These are phyloP conservation scores for Discoglossus pictus DNA, from an alignment of 2,797 vertebrate genomes.

Conservation along the genomic window DNA sequence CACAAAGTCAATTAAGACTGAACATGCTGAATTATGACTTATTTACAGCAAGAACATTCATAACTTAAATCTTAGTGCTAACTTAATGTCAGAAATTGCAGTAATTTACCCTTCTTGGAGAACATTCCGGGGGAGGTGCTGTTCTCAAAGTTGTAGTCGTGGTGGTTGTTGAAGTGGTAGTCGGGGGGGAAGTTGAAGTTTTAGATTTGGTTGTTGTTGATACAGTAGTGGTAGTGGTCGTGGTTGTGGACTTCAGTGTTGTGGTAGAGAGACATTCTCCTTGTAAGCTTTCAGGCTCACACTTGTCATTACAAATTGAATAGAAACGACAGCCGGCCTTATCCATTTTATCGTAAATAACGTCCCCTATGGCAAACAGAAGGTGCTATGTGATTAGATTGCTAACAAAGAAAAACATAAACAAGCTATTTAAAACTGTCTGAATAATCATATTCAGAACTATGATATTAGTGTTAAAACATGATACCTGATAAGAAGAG, in stretches of 20 bases:
- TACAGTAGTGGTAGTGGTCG: background rate
- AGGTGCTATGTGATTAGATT: no score
- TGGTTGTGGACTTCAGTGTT: background rate
- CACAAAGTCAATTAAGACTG: no score
- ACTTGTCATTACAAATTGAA: conserved; percentile 66
- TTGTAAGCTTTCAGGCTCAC: conserved; percentile 57
- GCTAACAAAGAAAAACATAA: accelerated
- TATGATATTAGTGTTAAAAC: no score
- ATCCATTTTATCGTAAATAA: conserved; percentile 68
- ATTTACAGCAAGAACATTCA: no score
- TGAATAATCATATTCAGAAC: no score
- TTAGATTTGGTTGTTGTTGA: background rate
- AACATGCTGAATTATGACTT: no score
- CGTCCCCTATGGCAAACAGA: conserved; percentile 56
- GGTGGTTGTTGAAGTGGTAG: background rate
- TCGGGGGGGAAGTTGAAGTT: background rate
- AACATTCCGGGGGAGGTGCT: conserved; percentile 49
- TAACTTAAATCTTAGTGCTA: no score
- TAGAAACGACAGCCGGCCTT: conserved; percentile 66
- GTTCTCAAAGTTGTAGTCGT: background rate
- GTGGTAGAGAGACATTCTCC: conserved; percentile 53
- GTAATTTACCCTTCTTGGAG: conserved; percentile 72
- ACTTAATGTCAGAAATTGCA: no score
- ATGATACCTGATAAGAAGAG: conserved; percentile 46
- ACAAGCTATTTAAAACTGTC: no score